A percentile compares a stretch with the other conserved stretches of the same genome.
Evolutionary conservation across 2,113 vertebrate species (phyloP).

Genomic region (Chloroceryle aenea): DNA sequence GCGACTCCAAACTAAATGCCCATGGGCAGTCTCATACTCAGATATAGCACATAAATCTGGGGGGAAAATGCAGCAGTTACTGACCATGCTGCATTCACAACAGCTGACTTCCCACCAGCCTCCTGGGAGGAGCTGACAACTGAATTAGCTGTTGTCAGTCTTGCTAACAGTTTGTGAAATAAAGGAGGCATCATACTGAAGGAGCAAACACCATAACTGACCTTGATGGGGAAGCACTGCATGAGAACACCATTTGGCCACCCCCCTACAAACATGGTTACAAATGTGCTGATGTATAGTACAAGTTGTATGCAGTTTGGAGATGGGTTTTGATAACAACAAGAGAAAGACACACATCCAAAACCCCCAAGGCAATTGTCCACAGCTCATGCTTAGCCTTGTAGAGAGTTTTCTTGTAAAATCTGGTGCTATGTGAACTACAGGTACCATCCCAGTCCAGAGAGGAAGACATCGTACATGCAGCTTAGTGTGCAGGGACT

Average conservation of each 20-base stretch:
- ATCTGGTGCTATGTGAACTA: not conserved
- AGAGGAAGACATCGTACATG: not conserved
- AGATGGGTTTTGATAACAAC: not conserved
- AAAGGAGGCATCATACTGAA: not conserved
- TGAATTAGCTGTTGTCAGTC: not conserved
- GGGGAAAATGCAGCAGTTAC: not conserved
- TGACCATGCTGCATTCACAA: not conserved
- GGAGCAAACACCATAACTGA: not conserved
- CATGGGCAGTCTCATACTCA: not conserved
- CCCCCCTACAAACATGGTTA: not conserved
- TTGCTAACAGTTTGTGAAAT: not conserved
- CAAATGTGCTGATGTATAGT: not conserved
- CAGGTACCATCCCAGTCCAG: not conserved
- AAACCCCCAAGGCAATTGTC: not conserved
- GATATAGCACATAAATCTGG: not conserved
- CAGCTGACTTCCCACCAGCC: not conserved
- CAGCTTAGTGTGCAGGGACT: not conserved
- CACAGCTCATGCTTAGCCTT: accelerated
- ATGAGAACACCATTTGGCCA: not conserved
- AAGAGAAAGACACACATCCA: not conserved
- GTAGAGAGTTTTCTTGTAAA: not conserved
- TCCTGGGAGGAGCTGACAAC: not conserved
- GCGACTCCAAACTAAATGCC: not conserved
- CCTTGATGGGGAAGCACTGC: not conserved
- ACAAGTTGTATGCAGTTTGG: not conserved